Evolutionary conservation across 2,888 invertebrate genomes (phyloP).

Genomic region (Reticulitermes lucifugus): DNA sequence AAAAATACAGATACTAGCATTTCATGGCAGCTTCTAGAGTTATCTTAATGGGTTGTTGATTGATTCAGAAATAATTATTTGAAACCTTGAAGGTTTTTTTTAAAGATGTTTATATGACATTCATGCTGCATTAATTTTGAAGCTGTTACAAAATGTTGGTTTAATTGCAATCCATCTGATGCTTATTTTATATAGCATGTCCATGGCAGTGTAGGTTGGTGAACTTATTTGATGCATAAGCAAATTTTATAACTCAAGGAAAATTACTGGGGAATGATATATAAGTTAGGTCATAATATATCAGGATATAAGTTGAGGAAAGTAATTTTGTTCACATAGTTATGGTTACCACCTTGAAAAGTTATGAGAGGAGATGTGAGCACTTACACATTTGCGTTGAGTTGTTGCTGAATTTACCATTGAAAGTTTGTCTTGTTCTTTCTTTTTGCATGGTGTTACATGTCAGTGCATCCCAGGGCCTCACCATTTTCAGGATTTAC

Average conservation of each 20-base stretch:
- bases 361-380: neutral
- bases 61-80: too few relatives aligned
- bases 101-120: neutral
- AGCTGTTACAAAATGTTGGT: constrained; percentile 2
- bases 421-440: too few relatives aligned
- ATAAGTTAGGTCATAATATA: neutral
- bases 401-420: too few relatives aligned
- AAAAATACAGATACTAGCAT: neutral
- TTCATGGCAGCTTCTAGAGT: neutral
- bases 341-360: constrained; percentile 24
- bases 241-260: neutral
- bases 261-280: neutral
- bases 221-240: too few relatives aligned
- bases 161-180: neutral
- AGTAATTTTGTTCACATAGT: neutral
- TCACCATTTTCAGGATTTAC: too few relatives aligned
- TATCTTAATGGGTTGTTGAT: too few relatives aligned
- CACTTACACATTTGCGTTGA: too few relatives aligned
- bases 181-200: too few relatives aligned
- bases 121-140: neutral
- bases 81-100: neutral
- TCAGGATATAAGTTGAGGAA: neutral
- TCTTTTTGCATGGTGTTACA: too few relatives aligned
- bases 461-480: too few relatives aligned
- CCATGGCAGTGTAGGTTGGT: too few relatives aligned